phyloP scores from a whole-genome alignment of 2,113 vertebrate species.

The Anthoscopus minutus region DNA sequence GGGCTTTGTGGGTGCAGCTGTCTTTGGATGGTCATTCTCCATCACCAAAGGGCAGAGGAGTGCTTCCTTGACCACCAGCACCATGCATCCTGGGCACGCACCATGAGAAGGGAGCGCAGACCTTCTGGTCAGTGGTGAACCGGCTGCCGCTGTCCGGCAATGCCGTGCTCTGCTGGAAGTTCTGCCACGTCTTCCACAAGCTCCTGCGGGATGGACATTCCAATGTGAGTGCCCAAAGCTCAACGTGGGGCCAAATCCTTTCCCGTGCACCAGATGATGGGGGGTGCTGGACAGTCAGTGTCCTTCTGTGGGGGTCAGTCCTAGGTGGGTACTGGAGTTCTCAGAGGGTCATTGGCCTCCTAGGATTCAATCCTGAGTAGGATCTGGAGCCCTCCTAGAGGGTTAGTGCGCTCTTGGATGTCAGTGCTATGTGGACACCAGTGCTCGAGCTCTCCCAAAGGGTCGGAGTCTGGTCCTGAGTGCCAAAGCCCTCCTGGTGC shows the following conservation, averaged over 20 bases:
- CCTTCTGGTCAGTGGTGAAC: constrained; percentile 93
- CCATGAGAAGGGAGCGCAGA: constrained; percentile 95
- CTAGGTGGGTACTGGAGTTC: neutral
- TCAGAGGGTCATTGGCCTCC: neutral
- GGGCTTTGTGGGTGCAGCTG: rapidly evolving
- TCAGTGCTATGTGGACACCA: neutral
- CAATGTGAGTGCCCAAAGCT: constrained; percentile 74
- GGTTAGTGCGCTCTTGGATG: neutral
- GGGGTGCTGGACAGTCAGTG: neutral
- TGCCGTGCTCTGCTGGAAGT: constrained; percentile 97
- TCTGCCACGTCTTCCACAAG: constrained; percentile 99
- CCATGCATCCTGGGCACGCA: constrained; percentile 97
- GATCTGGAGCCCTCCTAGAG: neutral
- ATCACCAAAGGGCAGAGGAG: neutral
- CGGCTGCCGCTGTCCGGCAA: constrained; percentile 95
- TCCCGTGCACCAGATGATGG: rapidly evolving
- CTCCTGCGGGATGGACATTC: constrained; percentile 93
- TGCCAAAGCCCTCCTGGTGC: neutral
- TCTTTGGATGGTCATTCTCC: rapidly evolving
- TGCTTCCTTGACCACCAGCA: constrained; percentile 80
- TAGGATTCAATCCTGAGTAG: neutral
- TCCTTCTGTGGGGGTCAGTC: neutral
- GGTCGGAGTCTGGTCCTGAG: no score
- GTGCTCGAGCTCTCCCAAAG: neutral
- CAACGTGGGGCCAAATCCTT: neutral